phyloP scores from a whole-genome alignment of 2,888 invertebrate species.

The Ryuthela nishihirai region DNA sequence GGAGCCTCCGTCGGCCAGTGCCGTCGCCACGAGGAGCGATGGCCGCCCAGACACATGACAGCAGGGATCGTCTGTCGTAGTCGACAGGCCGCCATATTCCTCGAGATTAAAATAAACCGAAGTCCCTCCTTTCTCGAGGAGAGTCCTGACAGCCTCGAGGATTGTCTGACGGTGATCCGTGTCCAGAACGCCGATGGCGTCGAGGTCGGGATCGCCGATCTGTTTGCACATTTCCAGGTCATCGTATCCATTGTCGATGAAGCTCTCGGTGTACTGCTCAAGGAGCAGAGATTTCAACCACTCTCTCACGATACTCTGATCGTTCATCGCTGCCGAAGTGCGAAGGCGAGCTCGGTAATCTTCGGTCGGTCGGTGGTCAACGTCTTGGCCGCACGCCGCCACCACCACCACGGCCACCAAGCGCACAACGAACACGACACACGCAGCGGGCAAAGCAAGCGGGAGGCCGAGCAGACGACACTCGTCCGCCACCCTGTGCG shows the following conservation, averaged over 20 bases:
- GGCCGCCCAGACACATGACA: too few relatives aligned
- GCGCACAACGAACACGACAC: too few relatives aligned
- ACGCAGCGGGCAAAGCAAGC: too few relatives aligned
- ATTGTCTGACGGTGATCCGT: constrained; percentile 74
- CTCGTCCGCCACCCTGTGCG: too few relatives aligned
- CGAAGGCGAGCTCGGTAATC: too few relatives aligned
- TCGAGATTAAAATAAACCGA: constrained; percentile 90
- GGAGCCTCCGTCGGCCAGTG: too few relatives aligned
- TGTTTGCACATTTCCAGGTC: constrained; percentile 96
- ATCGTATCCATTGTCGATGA: constrained; percentile 94
- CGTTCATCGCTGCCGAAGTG: constrained; percentile 25
- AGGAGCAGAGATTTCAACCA: constrained; percentile 85
- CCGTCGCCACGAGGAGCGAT: too few relatives aligned
- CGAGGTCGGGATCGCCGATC: constrained; percentile 90
- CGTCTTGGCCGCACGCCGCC: too few relatives aligned
- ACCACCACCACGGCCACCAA: too few relatives aligned
- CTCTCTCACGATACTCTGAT: constrained; percentile 78
- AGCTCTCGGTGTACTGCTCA: constrained; percentile 87
- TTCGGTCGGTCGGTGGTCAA: too few relatives aligned
- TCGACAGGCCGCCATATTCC: constrained; percentile 57
- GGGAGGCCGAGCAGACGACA: too few relatives aligned
- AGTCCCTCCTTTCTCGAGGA: constrained; percentile 88
- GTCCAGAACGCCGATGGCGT: constrained; percentile 89
- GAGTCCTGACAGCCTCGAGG: constrained; percentile 76
- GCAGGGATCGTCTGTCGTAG: too few relatives aligned